Conservation (phyloP, 2,888 invertebrate genomes). For the Aphelenchoides bicaudatus region DNA sequence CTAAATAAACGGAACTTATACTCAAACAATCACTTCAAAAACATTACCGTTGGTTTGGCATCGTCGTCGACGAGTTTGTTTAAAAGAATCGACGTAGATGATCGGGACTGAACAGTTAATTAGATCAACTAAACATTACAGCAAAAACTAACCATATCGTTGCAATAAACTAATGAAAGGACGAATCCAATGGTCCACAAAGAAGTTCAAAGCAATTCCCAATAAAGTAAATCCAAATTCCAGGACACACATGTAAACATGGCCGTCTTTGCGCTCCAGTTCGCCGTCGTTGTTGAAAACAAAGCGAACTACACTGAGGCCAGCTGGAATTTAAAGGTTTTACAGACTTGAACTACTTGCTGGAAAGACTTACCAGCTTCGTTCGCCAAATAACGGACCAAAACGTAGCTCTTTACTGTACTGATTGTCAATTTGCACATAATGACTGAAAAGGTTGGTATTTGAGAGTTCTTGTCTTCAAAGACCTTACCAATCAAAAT, state of each 20-base stretch:
- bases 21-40: not conserved
- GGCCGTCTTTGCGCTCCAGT: not conserved
- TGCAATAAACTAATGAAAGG: slow-evolving; percentile 19
- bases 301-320: not conserved
- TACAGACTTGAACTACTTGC: too few species aligned
- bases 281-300: not conserved
- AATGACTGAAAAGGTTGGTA: too few species aligned
- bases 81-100: slow-evolving; percentile 6
- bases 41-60: slow-evolving; percentile 1
- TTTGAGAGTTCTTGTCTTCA: too few species aligned
- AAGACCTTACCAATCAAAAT: too few species aligned
- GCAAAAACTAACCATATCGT: slow-evolving; percentile 14
- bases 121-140: not conserved
- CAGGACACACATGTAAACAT: not conserved
- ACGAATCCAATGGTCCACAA: slow-evolving; percentile 22
- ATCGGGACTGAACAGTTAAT: slow-evolving; percentile 13
- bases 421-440: not conserved
- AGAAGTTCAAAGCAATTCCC: not conserved
- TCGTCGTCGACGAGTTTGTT: slow-evolving; percentile 21
- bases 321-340: too few species aligned
- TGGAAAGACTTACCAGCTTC: too few species aligned
- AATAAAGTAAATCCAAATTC: not conserved
- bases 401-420: slow-evolving; percentile 3
- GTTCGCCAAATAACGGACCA: slow-evolving; percentile 6
- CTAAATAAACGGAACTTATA: not conserved